phyloP scores from a whole-genome alignment of 2,113 vertebrate genomes.

The Anser brachyrhynchus region DNA sequence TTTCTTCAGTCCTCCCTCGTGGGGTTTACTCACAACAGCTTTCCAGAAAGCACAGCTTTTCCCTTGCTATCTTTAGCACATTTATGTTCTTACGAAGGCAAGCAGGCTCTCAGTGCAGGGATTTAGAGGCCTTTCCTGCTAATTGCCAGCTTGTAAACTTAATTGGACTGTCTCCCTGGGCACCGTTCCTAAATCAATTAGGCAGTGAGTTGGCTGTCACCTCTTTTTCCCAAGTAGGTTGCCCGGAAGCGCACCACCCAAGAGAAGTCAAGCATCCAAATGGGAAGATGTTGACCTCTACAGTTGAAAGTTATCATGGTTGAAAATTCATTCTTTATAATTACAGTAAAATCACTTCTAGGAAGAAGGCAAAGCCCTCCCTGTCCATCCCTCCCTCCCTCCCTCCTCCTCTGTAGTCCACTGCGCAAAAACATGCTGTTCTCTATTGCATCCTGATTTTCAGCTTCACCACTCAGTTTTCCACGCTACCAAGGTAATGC shows the following conservation, averaged over 20 bases:
- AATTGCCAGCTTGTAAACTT: constrained; percentile 98
- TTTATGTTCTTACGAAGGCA: constrained; percentile 86
- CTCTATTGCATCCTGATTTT: constrained; percentile 10
- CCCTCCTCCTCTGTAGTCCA: not conserved
- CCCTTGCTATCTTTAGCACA: constrained; percentile 80
- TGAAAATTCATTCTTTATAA: constrained; percentile 75
- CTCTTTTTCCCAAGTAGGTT: constrained; percentile 81
- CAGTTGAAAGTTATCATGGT: constrained; percentile 77
- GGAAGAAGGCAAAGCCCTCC: constrained; percentile 17
- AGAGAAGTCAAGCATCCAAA: constrained; percentile 81
- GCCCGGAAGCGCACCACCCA: constrained; percentile 78
- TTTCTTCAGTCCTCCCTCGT: constrained; percentile 69
- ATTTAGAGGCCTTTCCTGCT: constrained; percentile 88
- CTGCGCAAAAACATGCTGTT: constrained; percentile 31
- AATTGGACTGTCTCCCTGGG: constrained; percentile 90
- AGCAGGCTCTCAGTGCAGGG: constrained; percentile 86
- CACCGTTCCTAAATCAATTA: constrained; percentile 90
- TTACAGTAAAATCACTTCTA: constrained; percentile 59
- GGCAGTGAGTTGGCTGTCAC: constrained; percentile 83
- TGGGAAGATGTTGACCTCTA: constrained; percentile 81
- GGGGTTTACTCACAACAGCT: constrained; percentile 75
- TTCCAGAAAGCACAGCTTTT: constrained; percentile 78
- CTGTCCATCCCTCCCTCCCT: not conserved
- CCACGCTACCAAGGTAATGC: constrained; percentile 49
- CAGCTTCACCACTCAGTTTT: not conserved